A percentile compares a stretch with the other conserved stretches of the same genome.
phyloP scores from a whole-genome alignment of 2,888 invertebrate species.

The Lasioglossum vierecki region DNA sequence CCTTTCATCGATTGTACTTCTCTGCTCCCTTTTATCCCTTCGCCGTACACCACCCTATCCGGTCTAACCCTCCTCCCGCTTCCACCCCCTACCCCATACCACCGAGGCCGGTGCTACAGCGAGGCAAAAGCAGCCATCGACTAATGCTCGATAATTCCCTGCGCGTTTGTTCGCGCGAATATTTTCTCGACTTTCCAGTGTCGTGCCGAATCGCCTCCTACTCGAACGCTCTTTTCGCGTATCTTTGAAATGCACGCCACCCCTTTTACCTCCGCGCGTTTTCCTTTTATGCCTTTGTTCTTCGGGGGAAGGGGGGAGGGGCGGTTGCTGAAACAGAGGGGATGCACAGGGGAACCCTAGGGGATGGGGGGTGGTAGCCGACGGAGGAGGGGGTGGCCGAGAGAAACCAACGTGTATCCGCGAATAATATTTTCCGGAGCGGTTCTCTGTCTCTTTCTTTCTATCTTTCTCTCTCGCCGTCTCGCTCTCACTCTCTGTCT shows the following conservation, averaged over 20 bases:
- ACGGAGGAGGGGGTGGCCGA: neutral
- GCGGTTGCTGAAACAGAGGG: neutral
- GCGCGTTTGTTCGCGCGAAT: conserved; percentile 74
- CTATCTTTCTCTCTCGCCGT: neutral
- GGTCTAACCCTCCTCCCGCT: conserved; percentile 46
- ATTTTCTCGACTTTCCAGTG: conserved; percentile 71
- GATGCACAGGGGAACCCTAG: neutral
- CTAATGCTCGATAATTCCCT: conserved; percentile 81
- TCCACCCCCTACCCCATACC: neutral
- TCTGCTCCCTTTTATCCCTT: conserved; percentile 77
- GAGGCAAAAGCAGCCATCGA: conserved; percentile 78
- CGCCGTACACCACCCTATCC: conserved; percentile 68
- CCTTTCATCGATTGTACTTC: conserved; percentile 83
- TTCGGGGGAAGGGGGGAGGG: neutral
- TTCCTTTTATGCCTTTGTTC: conserved; percentile 61
- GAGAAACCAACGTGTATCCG: conserved; percentile 53
- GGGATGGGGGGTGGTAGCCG: neutral
- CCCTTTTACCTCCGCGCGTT: conserved; percentile 50
- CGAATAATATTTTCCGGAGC: conserved; percentile 52
- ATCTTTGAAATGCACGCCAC: conserved; percentile 67
- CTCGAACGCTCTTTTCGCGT: conserved; percentile 68
- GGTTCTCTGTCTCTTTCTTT: neutral
- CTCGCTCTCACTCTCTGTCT: too few species aligned
- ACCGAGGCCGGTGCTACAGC: conserved; percentile 51
- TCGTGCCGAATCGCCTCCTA: conserved; percentile 62